phyloP scores from a whole-genome alignment of 2,797 vertebrate genomes.

The Heteromormyrus szaboi region DNA sequence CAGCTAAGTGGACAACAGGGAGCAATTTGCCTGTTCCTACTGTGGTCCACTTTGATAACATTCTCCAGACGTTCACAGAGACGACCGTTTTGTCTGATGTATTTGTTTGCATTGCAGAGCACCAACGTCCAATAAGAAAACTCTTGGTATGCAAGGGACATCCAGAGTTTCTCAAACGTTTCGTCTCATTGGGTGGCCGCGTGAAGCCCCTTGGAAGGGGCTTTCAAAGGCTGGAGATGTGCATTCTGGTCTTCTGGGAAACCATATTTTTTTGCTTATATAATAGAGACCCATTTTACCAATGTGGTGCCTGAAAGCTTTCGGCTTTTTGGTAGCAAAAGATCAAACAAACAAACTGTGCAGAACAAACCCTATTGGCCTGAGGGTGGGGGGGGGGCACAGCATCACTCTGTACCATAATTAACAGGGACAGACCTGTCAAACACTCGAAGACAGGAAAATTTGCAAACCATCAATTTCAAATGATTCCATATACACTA shows the following conservation, averaged over 20 bases:
- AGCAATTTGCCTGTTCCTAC: constrained; percentile 3
- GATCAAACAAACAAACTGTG: background rate
- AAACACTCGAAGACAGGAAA: background rate
- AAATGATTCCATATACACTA: background rate
- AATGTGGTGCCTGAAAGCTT: background rate
- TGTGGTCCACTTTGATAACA: constrained; percentile 10
- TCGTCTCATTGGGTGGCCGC: background rate
- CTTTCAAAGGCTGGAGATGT: background rate
- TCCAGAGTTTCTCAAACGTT: background rate
- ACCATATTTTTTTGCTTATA: constrained; percentile 1
- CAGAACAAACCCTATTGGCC: background rate
- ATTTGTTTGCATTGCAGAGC: constrained; percentile 8
- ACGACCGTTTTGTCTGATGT: background rate
- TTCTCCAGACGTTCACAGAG: background rate
- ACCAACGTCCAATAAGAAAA: background rate
- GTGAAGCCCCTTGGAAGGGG: background rate
- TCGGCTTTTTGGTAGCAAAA: background rate
- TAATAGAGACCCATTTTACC: background rate
- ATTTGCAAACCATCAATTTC: background rate
- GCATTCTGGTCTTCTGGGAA: background rate
- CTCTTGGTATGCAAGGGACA: background rate
- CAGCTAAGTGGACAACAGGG: constrained; percentile 15
- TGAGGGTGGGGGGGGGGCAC: background rate
- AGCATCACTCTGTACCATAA: background rate
- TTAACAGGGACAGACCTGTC: background rate